Evolutionary conservation across 2,888 invertebrate genomes (phyloP).

Genomic region (Cremastinae sp.): DNA sequence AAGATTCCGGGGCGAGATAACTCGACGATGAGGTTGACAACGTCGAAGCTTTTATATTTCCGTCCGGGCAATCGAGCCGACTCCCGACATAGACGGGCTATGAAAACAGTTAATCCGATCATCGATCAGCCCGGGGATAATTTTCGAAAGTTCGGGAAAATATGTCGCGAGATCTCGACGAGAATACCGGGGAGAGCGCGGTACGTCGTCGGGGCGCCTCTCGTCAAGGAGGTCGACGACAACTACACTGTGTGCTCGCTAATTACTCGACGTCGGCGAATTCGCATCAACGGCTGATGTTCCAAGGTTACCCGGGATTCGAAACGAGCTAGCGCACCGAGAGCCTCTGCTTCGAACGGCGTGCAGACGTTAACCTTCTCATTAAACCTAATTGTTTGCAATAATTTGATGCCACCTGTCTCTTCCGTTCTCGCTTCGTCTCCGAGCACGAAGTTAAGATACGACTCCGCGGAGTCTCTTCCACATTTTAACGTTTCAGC

Average conservation of each 20-base stretch:
- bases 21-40: constrained; percentile 45
- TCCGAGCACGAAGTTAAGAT: constrained; percentile 48
- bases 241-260: constrained; percentile 71
- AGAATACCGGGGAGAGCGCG: constrained; percentile 4
- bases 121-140: no score
- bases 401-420: constrained; percentile 77
- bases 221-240: constrained; percentile 57
- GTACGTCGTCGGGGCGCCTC: constrained; percentile 15
- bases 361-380: constrained; percentile 76
- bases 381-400: constrained; percentile 79
- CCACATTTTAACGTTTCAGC: constrained; percentile 51
- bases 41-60: constrained; percentile 46
- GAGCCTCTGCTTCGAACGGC: constrained; percentile 61
- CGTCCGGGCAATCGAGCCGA: constrained; percentile 16
- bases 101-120: background rate
- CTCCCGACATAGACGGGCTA: no score
- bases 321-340: constrained; percentile 16
- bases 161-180: background rate
- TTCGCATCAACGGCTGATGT: constrained; percentile 72
- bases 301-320: constrained; percentile 4
- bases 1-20: constrained; percentile 55
- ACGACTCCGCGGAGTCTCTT: constrained; percentile 54
- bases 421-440: constrained; percentile 36
- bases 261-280: constrained; percentile 76
- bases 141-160: background rate